Conservation (phyloP, 2,888 invertebrate genomes). For the Sinentomon sp. region DNA sequence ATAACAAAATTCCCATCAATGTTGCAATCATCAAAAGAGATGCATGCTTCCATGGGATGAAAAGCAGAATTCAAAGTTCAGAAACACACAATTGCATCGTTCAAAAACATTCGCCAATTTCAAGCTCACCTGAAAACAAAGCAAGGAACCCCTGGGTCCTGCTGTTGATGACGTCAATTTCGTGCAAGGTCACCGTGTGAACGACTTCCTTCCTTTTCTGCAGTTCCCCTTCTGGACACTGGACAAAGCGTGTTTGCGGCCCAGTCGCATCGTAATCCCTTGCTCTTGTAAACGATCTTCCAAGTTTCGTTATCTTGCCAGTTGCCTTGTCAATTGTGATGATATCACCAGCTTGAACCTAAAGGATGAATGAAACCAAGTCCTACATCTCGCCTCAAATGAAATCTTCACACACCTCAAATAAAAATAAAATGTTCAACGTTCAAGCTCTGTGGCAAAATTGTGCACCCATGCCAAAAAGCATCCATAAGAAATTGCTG, state of each 20-base stretch:
- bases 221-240: conserved; percentile 92
- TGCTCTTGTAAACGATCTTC: conserved; percentile 82
- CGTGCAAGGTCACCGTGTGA: conserved; percentile 93
- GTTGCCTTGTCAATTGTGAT: conserved; percentile 97
- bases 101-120: not conserved
- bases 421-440: conserved; percentile 4
- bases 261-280: conserved; percentile 95
- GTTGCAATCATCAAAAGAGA: no score
- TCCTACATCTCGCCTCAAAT: not conserved
- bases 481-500: no score
- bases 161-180: conserved; percentile 96
- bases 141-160: conserved; percentile 92
- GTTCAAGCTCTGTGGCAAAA: no score
- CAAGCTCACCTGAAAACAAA: conserved; percentile 57
- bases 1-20: no score
- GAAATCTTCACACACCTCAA: no score
- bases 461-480: no score
- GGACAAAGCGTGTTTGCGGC: conserved; percentile 50
- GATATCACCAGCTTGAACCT: conserved; percentile 78
- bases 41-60: no score
- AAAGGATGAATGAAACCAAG: no score
- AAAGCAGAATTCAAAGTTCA: not conserved
- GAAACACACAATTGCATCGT: not conserved
- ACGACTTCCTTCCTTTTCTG: conserved; percentile 92
- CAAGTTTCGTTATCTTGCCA: conserved; percentile 66